A percentile compares a stretch with the other conserved stretches of the same genome.
Evolutionary conservation across 2,888 invertebrate species (phyloP).

Genomic region (Helleia helle): DNA sequence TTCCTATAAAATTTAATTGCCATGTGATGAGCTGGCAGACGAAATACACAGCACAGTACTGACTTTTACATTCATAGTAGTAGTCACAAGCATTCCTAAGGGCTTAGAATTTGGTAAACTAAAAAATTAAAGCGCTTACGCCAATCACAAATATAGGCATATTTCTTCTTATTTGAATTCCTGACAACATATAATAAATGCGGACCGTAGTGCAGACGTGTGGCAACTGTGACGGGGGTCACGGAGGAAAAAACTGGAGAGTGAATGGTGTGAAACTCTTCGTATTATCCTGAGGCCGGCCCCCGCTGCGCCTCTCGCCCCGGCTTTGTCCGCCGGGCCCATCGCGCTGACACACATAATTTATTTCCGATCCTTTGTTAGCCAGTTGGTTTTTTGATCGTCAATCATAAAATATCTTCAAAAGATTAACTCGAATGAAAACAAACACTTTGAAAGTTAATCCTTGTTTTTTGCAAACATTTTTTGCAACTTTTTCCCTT

Average conservation of each 20-base stretch:
- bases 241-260: conserved; percentile 40
- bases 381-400: conserved; percentile 20
- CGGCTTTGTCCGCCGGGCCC: conserved; percentile 38
- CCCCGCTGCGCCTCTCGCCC: conserved; percentile 51
- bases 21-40: too few relatives aligned
- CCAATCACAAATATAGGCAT: too few relatives aligned
- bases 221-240: conserved; percentile 46
- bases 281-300: conserved; percentile 39
- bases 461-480: neutral
- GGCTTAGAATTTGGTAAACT: too few relatives aligned
- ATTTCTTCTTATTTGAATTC: too few relatives aligned
- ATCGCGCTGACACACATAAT: conserved; percentile 28
- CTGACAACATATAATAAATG: too few relatives aligned
- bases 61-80: too few relatives aligned
- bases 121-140: too few relatives aligned
- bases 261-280: conserved; percentile 56
- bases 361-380: conserved; percentile 30
- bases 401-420: conserved; percentile 14
- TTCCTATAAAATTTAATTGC: too few relatives aligned
- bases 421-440: conserved; percentile 18
- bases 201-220: conserved; percentile 29
- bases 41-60: too few relatives aligned
- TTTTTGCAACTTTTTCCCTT: conserved; percentile 8
- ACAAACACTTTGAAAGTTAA: conserved; percentile 19
- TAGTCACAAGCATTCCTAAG: too few relatives aligned